Conservation (phyloP, 2,113 vertebrate species). For the Oceanodroma tethys region DNA sequence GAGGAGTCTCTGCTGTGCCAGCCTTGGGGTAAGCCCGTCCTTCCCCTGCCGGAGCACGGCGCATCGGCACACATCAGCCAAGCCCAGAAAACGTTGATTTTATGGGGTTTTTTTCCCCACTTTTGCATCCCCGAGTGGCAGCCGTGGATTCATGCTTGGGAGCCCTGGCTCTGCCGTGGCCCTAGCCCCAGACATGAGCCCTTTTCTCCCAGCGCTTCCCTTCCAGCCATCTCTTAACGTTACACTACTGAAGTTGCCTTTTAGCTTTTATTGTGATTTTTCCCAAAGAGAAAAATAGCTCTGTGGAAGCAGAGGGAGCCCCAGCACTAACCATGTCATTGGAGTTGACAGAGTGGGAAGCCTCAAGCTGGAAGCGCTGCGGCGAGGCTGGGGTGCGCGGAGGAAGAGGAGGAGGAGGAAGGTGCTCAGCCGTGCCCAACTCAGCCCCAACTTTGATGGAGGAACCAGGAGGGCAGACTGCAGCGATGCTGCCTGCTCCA, state of each 20-base stretch:
- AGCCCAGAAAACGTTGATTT: background rate
- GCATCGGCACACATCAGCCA: background rate
- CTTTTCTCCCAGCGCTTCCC: background rate
- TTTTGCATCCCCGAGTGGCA: background rate
- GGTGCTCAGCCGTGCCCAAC: background rate
- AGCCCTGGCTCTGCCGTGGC: background rate
- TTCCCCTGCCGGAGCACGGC: background rate
- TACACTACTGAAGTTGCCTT: slow-evolving; percentile 27
- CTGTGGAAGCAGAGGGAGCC: background rate
- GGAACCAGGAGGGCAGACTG: background rate
- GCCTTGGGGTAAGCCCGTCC: background rate
- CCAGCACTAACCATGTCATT: slow-evolving; percentile 5
- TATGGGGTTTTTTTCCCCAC: rapidly evolving
- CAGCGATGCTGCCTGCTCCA: background rate
- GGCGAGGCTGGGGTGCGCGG: rapidly evolving
- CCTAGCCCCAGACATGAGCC: background rate
- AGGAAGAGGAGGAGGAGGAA: background rate
- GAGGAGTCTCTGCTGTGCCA: background rate
- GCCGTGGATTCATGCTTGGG: rapidly evolving
- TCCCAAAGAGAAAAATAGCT: slow-evolving; percentile 22
- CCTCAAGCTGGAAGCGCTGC: background rate
- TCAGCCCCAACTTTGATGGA: background rate
- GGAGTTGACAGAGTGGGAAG: slow-evolving; percentile 2
- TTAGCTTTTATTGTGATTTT: background rate
- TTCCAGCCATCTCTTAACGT: background rate